A percentile compares a stretch with the other conserved stretches of the same genome.
phyloP scores from a whole-genome alignment of 2,797 vertebrate genomes.

The Pangasius larnaudii region DNA sequence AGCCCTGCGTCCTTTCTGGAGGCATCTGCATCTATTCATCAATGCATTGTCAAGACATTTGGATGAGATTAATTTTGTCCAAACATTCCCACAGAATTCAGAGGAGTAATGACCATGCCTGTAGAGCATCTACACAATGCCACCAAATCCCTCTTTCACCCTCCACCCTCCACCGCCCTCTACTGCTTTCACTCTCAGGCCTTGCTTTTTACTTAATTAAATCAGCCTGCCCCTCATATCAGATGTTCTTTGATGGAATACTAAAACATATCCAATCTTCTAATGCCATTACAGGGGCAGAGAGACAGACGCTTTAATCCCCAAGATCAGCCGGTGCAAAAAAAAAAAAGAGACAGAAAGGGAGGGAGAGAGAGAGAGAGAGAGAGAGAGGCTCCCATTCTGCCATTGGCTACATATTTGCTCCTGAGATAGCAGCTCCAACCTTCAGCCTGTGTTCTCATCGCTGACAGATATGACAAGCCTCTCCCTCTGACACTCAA shows the following conservation, averaged over 20 bases:
- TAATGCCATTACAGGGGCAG: slow-evolving; percentile 76
- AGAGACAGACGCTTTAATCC: slow-evolving; percentile 79
- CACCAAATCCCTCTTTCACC: slow-evolving; percentile 57
- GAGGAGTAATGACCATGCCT: slow-evolving; percentile 25
- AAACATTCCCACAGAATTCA: slow-evolving; percentile 52
- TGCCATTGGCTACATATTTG: slow-evolving; percentile 72
- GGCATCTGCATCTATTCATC: slow-evolving; percentile 34
- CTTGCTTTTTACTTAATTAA: slow-evolving; percentile 79
- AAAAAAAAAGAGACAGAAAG: slow-evolving; percentile 49
- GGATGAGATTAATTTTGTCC: slow-evolving; percentile 41
- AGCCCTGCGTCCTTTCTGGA: background rate
- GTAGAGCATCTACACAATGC: slow-evolving; percentile 54
- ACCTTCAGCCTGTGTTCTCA: slow-evolving; percentile 42
- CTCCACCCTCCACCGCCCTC: slow-evolving; percentile 35
- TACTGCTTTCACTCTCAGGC: slow-evolving; percentile 59
- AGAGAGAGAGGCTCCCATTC: slow-evolving; percentile 57
- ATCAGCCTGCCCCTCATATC: slow-evolving; percentile 73
- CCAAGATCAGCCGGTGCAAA: slow-evolving; percentile 71
- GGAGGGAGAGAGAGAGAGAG: slow-evolving; percentile 31
- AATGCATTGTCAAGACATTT: background rate
- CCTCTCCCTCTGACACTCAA: slow-evolving; percentile 36
- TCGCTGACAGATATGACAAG: slow-evolving; percentile 53
- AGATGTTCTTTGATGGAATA: slow-evolving; percentile 79
- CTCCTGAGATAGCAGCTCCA: slow-evolving; percentile 43
- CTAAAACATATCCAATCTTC: slow-evolving; percentile 77